Evolutionary conservation across 2,888 invertebrate species (phyloP).

Genomic region (Phymatocera aterrima): DNA sequence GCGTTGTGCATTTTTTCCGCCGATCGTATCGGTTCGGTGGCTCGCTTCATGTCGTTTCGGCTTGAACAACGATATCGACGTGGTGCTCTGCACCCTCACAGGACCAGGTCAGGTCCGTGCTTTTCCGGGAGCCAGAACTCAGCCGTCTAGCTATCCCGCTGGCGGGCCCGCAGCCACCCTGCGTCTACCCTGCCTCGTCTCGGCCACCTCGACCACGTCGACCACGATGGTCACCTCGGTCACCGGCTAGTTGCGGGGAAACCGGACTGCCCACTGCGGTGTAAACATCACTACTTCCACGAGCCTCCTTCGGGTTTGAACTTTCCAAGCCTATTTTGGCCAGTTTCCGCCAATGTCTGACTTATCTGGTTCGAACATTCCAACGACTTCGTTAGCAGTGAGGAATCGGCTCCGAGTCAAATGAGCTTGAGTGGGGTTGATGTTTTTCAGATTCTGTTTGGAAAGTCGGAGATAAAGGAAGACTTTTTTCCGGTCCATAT

Average conservation of each 20-base stretch:
- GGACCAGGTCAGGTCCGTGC: neutral
- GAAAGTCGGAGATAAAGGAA: constrained; percentile 11
- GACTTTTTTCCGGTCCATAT: neutral
- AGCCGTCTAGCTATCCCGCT: neutral
- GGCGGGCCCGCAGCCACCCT: neutral
- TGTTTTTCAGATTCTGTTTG: neutral
- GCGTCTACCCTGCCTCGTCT: constrained; percentile 11
- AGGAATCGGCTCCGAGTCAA: neutral
- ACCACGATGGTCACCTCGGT: constrained; percentile 44
- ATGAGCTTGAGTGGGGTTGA: neutral
- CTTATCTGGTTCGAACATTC: neutral
- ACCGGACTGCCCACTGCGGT: constrained; percentile 43
- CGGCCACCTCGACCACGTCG: constrained; percentile 35
- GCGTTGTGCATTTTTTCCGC: neutral
- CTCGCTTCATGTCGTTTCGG: neutral
- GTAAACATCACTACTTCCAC: constrained; percentile 41
- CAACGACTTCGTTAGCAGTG: neutral
- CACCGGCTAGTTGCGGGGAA: constrained; percentile 35
- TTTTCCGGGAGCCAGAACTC: constrained; percentile 10
- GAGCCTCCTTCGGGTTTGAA: constrained; percentile 12
- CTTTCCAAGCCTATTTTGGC: constrained; percentile 4
- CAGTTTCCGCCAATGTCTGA: constrained; percentile 7
- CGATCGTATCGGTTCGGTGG: neutral
- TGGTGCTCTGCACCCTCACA: neutral
- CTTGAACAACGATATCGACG: neutral